phyloP scores from a whole-genome alignment of 2,888 invertebrate species.

The Sturmia bella region DNA sequence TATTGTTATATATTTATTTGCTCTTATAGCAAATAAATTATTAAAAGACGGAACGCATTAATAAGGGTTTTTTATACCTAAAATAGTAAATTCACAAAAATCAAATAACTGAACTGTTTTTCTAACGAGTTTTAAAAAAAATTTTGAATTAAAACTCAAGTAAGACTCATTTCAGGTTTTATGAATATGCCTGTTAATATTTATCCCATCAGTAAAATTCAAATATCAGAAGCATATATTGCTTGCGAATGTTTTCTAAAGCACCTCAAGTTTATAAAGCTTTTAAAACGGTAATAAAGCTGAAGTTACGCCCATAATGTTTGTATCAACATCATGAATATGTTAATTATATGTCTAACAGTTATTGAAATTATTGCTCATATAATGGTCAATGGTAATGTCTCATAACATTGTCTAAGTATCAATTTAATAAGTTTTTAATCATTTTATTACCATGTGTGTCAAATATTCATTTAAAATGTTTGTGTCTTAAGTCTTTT shows the following conservation, averaged over 20 bases:
- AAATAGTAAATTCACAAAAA: no score
- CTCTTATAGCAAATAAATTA: no score
- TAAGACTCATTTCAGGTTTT: no score
- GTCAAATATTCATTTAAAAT: not conserved
- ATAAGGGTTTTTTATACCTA: no score
- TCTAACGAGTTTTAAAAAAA: no score
- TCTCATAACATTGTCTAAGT: not conserved
- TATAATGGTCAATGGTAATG: not conserved
- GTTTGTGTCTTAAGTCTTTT: slow-evolving; percentile 5
- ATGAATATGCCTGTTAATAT: no score
- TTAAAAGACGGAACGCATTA: no score
- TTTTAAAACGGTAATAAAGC: not conserved
- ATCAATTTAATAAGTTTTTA: not conserved
- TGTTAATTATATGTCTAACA: no score
- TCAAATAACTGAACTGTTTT: no score
- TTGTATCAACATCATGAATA: no score
- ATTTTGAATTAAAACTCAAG: no score
- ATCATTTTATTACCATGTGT: not conserved
- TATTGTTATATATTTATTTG: no score
- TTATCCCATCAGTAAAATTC: not conserved
- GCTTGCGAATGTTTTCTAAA: not conserved
- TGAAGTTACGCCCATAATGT: slow-evolving; percentile 10
- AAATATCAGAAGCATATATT: slow-evolving; percentile 11
- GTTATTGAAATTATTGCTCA: slow-evolving; percentile 11
- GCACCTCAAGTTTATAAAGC: not conserved